Percentiles rank a stretch among this genome's conserved stretches.
phyloP scores from a whole-genome alignment of 2,797 vertebrate species.

The Pagetopsis macropterus region DNA sequence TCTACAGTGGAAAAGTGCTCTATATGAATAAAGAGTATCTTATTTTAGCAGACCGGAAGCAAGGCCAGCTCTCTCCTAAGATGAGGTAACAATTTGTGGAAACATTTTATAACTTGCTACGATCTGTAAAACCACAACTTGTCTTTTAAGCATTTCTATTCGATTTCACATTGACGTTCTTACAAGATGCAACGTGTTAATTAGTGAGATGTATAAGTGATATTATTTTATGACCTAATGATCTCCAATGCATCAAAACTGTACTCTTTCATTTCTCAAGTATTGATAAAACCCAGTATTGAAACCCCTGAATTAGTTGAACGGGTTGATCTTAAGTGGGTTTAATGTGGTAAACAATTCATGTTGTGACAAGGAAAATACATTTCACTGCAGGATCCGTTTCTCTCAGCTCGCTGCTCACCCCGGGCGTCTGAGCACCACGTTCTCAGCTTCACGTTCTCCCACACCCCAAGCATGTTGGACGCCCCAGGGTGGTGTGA shows the following conservation, averaged over 20 bases:
- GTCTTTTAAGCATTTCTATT: not conserved
- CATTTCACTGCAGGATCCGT: conserved; percentile 65
- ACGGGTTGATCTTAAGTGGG: conserved; percentile 21
- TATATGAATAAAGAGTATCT: not conserved
- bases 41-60: not conserved
- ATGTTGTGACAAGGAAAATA: conserved; percentile 58
- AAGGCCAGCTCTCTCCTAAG: not conserved
- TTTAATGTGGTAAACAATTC: conserved; percentile 52
- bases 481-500: conserved; percentile 75
- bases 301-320: not conserved
- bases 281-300: no score
- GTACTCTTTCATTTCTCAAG: no score
- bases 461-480: conserved; percentile 79
- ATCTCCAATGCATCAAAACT: not conserved
- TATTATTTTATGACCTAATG: no score
- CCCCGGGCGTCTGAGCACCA: conserved; percentile 63
- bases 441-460: conserved; percentile 66
- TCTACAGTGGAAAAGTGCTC: not conserved
- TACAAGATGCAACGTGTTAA: not conserved
- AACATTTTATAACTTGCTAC: not conserved
- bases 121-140: not conserved
- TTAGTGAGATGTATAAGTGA: not conserved
- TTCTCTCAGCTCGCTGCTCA: conserved; percentile 61
- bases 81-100: not conserved
- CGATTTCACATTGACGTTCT: not conserved